Conservation (phyloP, 2,113 vertebrate species). For the Caracal caracal region DNA sequence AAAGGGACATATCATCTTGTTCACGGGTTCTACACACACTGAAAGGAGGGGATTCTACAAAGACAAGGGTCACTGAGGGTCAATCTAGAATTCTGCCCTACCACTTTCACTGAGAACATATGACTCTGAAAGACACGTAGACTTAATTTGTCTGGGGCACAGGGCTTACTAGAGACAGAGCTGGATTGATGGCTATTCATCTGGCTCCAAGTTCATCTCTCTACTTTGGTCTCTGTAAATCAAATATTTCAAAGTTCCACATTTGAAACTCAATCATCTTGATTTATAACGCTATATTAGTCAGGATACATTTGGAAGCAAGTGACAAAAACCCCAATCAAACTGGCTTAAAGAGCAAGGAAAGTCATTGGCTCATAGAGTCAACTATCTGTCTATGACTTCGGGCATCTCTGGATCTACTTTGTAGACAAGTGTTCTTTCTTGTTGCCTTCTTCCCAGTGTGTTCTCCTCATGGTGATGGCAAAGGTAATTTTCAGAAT, state of each 20-base stretch:
- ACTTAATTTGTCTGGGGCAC: background rate
- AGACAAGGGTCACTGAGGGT: background rate
- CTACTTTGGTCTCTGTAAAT: background rate
- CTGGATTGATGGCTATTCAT: background rate
- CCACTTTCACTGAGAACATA: background rate
- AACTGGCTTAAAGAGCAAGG: background rate
- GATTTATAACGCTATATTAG: background rate
- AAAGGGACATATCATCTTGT: background rate
- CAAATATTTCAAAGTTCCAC: background rate
- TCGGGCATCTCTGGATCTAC: background rate
- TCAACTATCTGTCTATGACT: background rate
- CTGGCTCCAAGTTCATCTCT: conserved; percentile 10
- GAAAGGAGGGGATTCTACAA: background rate
- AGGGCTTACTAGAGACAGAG: background rate
- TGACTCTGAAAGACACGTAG: background rate
- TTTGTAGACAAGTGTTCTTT: background rate
- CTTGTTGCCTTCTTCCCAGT: background rate
- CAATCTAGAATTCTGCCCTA: background rate
- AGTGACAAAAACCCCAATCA: background rate
- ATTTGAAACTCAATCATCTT: background rate
- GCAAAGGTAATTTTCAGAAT: background rate
- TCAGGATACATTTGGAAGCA: background rate
- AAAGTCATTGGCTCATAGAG: background rate
- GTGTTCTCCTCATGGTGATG: background rate
- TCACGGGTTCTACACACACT: background rate